phyloP scores from a whole-genome alignment of 2,797 vertebrate species.

The Macropus fuliginosus region DNA sequence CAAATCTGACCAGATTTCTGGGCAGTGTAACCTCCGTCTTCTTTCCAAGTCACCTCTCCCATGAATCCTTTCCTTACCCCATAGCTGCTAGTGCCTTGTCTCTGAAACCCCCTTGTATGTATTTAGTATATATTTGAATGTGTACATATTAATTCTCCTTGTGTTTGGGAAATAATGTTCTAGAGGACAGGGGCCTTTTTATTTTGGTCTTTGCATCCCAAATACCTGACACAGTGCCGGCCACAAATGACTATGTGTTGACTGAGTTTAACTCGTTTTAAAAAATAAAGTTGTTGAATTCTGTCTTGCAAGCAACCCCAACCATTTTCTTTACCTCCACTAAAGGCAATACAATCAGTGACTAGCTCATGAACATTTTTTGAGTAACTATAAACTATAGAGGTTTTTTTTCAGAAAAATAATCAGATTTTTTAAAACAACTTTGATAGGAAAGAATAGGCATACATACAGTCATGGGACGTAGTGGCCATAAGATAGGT shows the following conservation, averaged over 20 bases:
- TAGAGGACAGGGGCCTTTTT: background rate
- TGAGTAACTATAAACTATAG: background rate
- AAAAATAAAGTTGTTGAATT: background rate
- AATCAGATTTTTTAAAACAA: background rate
- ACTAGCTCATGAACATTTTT: background rate
- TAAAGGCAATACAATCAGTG: background rate
- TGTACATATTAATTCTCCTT: background rate
- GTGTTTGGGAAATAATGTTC: background rate
- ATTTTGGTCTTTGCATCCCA: background rate
- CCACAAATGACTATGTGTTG: background rate
- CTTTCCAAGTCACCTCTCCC: background rate
- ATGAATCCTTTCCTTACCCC: background rate
- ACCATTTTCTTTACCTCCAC: background rate
- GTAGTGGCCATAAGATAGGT: conserved; percentile 94
- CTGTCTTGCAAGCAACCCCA: background rate
- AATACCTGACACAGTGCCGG: background rate
- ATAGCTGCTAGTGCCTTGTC: background rate
- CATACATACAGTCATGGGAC: conserved; percentile 89
- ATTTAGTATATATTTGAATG: background rate
- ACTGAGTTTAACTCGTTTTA: conserved; percentile 4
- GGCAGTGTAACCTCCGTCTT: background rate
- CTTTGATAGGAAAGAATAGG: background rate
- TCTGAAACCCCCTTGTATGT: background rate
- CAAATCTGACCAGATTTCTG: too few relatives aligned
- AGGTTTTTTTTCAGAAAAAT: background rate